Conservation (phyloP, 2,888 invertebrate genomes). For the Electrophaes corylata region DNA sequence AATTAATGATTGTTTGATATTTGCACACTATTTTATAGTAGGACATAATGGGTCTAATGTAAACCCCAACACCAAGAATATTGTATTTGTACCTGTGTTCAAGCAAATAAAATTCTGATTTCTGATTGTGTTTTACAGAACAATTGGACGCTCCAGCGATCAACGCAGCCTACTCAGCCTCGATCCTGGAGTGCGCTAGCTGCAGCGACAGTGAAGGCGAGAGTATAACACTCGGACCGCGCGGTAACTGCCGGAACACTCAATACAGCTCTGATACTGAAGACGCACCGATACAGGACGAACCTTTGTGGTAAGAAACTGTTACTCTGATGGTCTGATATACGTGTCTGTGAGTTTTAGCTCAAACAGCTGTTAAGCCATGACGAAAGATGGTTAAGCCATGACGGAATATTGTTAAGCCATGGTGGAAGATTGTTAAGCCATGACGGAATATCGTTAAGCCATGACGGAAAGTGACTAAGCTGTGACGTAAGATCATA, state of each 20-base stretch:
- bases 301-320: conserved; percentile 26
- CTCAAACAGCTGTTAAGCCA: neutral
- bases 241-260: conserved; percentile 27
- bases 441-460: no score
- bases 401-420: neutral
- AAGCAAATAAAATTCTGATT: no score
- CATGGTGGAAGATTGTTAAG: no score
- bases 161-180: conserved; percentile 58
- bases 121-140: conserved; percentile 53
- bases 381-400: neutral
- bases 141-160: conserved; percentile 73
- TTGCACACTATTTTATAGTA: no score
- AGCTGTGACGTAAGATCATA: no score
- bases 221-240: conserved; percentile 57
- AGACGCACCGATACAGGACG: conserved; percentile 59
- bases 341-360: neutral
- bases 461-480: no score
- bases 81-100: no score
- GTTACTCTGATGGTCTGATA: no score
- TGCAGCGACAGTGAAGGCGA: conserved; percentile 75
- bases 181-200: conserved; percentile 71
- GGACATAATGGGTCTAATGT: no score
- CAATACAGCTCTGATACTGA: conserved; percentile 58
- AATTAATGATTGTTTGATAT: no score
- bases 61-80: no score